phyloP scores from a whole-genome alignment of 2,888 invertebrate species.

The Mythimna pallens region DNA sequence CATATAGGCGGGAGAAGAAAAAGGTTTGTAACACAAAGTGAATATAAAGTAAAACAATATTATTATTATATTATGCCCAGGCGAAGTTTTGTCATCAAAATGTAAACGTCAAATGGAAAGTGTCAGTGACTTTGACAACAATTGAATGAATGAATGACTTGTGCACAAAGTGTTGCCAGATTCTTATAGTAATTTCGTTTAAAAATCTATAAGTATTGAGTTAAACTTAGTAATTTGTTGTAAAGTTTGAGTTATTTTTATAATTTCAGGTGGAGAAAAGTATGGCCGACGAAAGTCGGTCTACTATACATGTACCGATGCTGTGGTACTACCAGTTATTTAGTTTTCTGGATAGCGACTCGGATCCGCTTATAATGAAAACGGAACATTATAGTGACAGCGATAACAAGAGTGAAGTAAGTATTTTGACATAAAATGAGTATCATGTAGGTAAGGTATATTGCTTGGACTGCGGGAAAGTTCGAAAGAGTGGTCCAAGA shows the following conservation, averaged over 20 bases:
- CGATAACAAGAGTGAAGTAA: constrained; percentile 20
- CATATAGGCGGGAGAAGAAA: constrained; percentile 18
- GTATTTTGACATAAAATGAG: not conserved
- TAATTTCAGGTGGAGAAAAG: constrained; percentile 17
- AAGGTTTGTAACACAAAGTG: constrained; percentile 15
- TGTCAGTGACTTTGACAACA: constrained; percentile 9
- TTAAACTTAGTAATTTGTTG: not conserved
- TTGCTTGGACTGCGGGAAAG: too few species aligned
- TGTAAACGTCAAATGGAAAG: not conserved
- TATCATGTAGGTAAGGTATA: too few species aligned
- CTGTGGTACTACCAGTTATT: constrained; percentile 17
- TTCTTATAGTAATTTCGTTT: too few species aligned
- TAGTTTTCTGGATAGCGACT: constrained; percentile 9
- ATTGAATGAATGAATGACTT: not conserved
- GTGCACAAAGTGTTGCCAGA: constrained; percentile 5
- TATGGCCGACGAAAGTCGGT: constrained; percentile 1
- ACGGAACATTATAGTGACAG: constrained; percentile 14
- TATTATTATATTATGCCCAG: too few species aligned
- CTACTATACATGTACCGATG: constrained; percentile 4
- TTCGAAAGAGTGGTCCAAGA: too few species aligned
- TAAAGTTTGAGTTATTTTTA: not conserved
- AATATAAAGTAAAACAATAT: too few species aligned
- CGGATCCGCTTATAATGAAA: not conserved
- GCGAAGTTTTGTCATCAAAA: not conserved
- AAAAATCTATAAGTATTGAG: too few species aligned